Conservation (phyloP, 2,113 vertebrate genomes). For the Cheilinus undulatus region DNA sequence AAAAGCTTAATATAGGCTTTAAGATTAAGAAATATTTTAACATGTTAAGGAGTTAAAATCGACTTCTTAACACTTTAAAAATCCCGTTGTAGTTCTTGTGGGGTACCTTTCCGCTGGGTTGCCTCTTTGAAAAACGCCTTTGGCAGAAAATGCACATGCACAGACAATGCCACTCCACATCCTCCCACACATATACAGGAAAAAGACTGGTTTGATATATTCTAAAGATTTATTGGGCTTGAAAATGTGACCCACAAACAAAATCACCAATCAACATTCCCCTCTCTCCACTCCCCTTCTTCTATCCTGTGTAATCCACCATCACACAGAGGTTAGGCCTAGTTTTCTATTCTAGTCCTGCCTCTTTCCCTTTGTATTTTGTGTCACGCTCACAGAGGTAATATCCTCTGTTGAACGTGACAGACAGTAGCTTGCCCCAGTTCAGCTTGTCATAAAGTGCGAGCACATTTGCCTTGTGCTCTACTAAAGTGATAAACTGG, state of each 20-base stretch:
- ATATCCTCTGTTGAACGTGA: conserved; percentile 44
- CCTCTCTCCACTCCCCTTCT: conserved; percentile 1
- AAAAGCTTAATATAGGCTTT: background rate
- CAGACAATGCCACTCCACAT: conserved; percentile 1
- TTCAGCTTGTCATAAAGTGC: conserved; percentile 2
- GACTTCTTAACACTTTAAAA: too few species aligned
- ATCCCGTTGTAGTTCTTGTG: background rate
- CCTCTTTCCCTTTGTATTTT: conserved; percentile 45
- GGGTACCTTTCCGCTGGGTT: background rate
- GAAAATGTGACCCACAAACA: conserved; percentile 82
- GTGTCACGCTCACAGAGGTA: conserved; percentile 52
- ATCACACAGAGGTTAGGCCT: conserved; percentile 51
- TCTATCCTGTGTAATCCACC: conserved; percentile 29
- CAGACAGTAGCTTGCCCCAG: conserved; percentile 33
- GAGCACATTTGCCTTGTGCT: background rate
- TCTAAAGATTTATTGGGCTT: conserved; percentile 81
- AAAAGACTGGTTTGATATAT: conserved; percentile 49
- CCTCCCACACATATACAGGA: conserved; percentile 27
- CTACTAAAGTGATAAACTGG: conserved; percentile 34
- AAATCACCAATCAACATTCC: conserved; percentile 59
- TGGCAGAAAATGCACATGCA: conserved; percentile 39
- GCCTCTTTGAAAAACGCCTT: conserved; percentile 25
- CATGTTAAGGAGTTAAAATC: too few species aligned
- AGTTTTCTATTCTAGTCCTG: conserved; percentile 50
- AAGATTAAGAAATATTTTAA: background rate